Conservation (phyloP, 2,888 invertebrate genomes). For the Torymus aiolomorphi region DNA sequence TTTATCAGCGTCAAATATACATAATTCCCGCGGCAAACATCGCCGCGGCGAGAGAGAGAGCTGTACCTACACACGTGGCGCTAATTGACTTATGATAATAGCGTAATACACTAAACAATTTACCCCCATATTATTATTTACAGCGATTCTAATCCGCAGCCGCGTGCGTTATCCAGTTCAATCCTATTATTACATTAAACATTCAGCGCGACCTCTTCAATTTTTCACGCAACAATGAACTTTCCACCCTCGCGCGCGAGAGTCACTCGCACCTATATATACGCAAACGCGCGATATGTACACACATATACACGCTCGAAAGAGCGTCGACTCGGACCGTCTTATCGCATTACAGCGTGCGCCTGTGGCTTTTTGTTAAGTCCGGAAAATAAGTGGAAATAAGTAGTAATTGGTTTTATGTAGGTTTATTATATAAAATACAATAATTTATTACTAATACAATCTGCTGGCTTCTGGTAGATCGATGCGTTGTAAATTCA, state of each 20-base stretch:
- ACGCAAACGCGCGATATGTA: neutral
- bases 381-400: too few species aligned
- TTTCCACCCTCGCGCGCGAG: neutral
- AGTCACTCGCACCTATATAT: too few species aligned
- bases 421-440: too few species aligned
- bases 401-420: too few species aligned
- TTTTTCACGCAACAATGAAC: constrained; percentile 34
- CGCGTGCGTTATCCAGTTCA: neutral
- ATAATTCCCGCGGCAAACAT: too few species aligned
- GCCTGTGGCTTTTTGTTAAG: neutral
- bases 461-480: too few species aligned
- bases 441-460: too few species aligned
- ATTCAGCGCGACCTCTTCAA: constrained; percentile 2
- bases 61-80: too few species aligned
- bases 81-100: constrained; percentile 21
- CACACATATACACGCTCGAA: neutral
- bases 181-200: constrained; percentile 31
- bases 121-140: constrained; percentile 14
- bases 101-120: constrained; percentile 16
- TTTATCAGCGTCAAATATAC: too few species aligned
- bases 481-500: too few species aligned
- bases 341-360: constrained; percentile 2
- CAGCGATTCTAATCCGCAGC: constrained; percentile 9
- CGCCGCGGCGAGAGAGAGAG: too few species aligned
- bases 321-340: neutral